A percentile compares a stretch with the other conserved stretches of the same genome.
Evolutionary conservation across 2,797 vertebrate genomes (phyloP).

Genomic region (Synanceia verrucosa): DNA sequence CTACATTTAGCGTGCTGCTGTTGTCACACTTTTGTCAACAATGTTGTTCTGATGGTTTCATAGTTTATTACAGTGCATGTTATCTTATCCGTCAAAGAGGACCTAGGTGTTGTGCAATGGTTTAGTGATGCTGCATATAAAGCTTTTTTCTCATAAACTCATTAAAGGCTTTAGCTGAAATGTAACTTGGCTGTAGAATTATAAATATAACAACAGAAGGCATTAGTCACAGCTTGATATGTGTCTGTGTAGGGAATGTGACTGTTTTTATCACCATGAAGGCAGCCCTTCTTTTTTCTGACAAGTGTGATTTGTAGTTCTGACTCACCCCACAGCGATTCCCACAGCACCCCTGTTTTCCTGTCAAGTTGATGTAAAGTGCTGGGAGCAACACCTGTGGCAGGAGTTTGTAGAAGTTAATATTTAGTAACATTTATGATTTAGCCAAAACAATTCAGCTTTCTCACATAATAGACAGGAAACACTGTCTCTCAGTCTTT

Average conservation of each 20-base stretch:
- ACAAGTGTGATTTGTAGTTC: neutral
- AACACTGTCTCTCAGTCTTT: no score
- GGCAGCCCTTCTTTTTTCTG: neutral
- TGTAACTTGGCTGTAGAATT: no score
- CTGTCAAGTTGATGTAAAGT: constrained; percentile 83
- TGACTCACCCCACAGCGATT: constrained; percentile 89
- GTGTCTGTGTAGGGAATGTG: neutral
- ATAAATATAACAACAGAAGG: no score
- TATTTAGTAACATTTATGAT: neutral
- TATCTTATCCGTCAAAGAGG: neutral
- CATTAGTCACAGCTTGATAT: neutral
- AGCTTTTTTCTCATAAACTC: no score
- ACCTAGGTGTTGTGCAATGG: neutral
- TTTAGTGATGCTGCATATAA: neutral
- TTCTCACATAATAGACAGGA: no score
- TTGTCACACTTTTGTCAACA: no score
- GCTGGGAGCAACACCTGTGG: constrained; percentile 85
- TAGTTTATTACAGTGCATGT: neutral
- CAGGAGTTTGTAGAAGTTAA: neutral
- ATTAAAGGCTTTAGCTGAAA: neutral
- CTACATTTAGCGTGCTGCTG: neutral
- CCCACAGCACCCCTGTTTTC: constrained; percentile 81
- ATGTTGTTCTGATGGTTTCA: neutral
- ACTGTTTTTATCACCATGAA: neutral
- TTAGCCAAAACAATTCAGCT: neutral